Conservation (phyloP, 2,888 invertebrate genomes). For the Mesoligia furuncula region DNA sequence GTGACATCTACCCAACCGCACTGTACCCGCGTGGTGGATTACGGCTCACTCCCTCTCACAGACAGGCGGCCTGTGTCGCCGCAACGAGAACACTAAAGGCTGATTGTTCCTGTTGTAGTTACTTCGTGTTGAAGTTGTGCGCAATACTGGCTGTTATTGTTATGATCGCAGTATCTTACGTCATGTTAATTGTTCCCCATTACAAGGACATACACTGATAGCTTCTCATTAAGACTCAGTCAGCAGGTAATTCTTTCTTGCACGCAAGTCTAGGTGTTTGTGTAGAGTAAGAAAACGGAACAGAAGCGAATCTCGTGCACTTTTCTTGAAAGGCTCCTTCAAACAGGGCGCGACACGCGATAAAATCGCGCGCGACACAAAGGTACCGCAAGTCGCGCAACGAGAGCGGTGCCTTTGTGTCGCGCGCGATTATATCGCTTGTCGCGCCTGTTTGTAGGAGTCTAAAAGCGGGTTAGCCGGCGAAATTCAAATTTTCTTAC, state of each 20-base stretch:
- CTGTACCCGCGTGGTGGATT: too few relatives aligned
- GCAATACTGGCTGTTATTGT: neutral
- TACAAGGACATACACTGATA: slow-evolving; percentile 10
- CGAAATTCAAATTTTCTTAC: too few relatives aligned
- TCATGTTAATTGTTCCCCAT: neutral
- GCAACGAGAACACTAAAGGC: neutral
- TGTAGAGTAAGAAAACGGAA: neutral
- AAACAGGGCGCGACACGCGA: too few relatives aligned
- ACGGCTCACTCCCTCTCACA: neutral
- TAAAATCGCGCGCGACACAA: too few relatives aligned
- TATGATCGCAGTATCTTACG: too few relatives aligned
- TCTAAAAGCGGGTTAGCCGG: too few relatives aligned
- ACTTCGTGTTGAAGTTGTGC: neutral
- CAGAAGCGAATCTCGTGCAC: neutral
- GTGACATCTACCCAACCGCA: neutral
- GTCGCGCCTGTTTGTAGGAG: too few relatives aligned
- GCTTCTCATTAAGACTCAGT: neutral
- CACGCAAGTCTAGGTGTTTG: neutral
- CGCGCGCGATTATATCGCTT: too few relatives aligned
- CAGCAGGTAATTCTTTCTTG: neutral
- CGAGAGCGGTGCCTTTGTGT: too few relatives aligned
- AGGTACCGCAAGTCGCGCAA: too few relatives aligned
- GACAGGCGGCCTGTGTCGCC: neutral
- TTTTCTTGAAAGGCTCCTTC: neutral
- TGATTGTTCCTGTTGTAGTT: neutral